Percentiles rank a stretch among this genome's conserved stretches.
Evolutionary conservation across 2,797 vertebrate species (phyloP).

Genomic region (Gambelia wislizenii): DNA sequence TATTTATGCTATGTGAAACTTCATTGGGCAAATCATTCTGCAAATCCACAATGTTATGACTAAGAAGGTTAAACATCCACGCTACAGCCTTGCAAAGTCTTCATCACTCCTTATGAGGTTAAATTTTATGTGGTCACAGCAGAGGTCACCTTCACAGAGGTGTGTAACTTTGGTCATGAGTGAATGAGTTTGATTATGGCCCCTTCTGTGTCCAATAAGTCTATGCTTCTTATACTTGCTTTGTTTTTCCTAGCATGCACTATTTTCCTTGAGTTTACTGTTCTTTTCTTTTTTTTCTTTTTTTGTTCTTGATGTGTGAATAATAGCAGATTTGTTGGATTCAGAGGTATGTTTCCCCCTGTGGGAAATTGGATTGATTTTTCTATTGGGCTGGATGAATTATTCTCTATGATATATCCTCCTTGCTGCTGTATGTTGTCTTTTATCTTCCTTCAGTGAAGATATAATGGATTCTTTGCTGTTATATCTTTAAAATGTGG

Average conservation of each 20-base stretch:
- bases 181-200: background rate
- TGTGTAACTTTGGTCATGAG: background rate
- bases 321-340: conserved; percentile 41
- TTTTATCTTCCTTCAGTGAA: conserved; percentile 54
- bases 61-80: background rate
- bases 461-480: conserved; percentile 32
- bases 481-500: conserved; percentile 37
- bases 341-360: background rate
- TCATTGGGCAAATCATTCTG: background rate
- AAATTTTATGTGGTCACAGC: background rate
- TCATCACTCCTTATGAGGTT: background rate
- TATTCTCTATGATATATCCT: conserved; percentile 53
- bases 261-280: conserved; percentile 27
- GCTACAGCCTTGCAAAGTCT: background rate
- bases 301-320: conserved; percentile 43
- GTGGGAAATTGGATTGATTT: conserved; percentile 49
- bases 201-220: background rate
- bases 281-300: background rate
- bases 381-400: conserved; percentile 47
- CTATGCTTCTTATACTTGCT: conserved; percentile 1
- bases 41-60: background rate
- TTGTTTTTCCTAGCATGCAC: background rate
- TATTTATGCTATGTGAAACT: background rate
- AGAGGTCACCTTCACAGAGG: background rate
- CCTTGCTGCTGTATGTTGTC: background rate